A percentile compares a stretch with the other conserved stretches of the same genome.
phyloP scores from a whole-genome alignment of 2,888 invertebrate genomes.

The Myathropa florea region DNA sequence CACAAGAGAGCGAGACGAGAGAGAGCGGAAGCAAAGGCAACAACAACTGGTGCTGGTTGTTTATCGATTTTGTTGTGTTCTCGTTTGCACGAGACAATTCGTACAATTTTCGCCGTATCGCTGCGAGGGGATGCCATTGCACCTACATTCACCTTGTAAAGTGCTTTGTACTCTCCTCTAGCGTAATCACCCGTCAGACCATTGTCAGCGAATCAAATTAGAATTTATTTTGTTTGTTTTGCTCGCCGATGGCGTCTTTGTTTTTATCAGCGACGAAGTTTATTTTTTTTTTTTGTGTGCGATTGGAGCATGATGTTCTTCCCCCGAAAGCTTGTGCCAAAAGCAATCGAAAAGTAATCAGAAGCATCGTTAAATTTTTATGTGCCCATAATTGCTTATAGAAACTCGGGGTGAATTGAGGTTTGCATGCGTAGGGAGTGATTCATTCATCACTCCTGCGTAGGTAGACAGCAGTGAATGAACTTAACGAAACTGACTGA shows the following conservation, averaged over 20 bases:
- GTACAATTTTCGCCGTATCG: neutral
- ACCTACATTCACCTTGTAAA: constrained; percentile 43
- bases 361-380: too few relatives aligned
- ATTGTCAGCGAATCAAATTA: neutral
- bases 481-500: too few relatives aligned
- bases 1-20: too few relatives aligned
- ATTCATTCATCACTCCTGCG: too few relatives aligned
- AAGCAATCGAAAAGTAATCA: too few relatives aligned
- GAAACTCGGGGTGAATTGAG: too few relatives aligned
- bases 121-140: constrained; percentile 35
- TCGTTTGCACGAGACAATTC: neutral
- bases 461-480: too few relatives aligned
- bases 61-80: neutral
- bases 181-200: neutral
- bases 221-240: neutral
- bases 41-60: neutral
- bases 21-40: neutral
- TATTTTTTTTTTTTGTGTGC: too few relatives aligned
- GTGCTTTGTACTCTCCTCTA: constrained; percentile 47
- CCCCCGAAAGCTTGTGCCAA: too few relatives aligned
- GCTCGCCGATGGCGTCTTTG: neutral
- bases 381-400: too few relatives aligned
- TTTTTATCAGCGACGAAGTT: neutral
- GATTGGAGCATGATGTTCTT: too few relatives aligned
- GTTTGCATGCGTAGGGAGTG: too few relatives aligned